Base-by-base conservation (phyloP, 2,888 invertebrate species). In the Melieria crassipennis region DNA sequence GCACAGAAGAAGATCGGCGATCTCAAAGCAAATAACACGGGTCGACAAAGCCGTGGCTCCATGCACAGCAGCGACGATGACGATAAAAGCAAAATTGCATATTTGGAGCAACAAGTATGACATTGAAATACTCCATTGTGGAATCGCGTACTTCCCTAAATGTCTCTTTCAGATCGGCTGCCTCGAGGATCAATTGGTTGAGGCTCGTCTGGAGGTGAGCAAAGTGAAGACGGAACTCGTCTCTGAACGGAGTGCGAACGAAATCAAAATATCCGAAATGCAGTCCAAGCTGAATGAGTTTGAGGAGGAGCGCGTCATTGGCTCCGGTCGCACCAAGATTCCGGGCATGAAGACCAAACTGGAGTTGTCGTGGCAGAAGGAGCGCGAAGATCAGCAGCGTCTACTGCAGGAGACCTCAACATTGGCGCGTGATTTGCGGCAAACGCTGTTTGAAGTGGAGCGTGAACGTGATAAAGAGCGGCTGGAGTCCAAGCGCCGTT, bases 361-460 rank as follows among this genome's bases (percentile, higher is more conserved):
- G 90, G 96, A 97, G 84, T 88, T 97, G 13, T 95, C 96, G 0
- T 97, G 97, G 97, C 96, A 96, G 82, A 97, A 96, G 84, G 97
- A 97, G 86, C 89, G 97, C 42, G 95, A 96, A 84, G 96, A 97
- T 80, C 95, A 96, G 80, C 96, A 96, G 78, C 89, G 96, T n/a
- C 87, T 97, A 55, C 87, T 97, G 47, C 95, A 95, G 83, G 97
- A 97, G 88, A 95, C 96, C 0, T 94, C 95, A 55, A 96, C 95
- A 0, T 89, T 97, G 73, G 96, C 96, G 0, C 89, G 95, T 73
- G 97, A 97, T 85, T 87, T 97, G 63, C 88, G 95, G 11, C 96
- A 95, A 86, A 96, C 96, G 0, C 89, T 96, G 48, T 94, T 94
- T 81, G 95, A 95, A 89, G 93, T 96, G 78, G 96, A 96, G 87